Conservation (phyloP, 2,797 vertebrate species). For the Pangasius mekongensis region DNA sequence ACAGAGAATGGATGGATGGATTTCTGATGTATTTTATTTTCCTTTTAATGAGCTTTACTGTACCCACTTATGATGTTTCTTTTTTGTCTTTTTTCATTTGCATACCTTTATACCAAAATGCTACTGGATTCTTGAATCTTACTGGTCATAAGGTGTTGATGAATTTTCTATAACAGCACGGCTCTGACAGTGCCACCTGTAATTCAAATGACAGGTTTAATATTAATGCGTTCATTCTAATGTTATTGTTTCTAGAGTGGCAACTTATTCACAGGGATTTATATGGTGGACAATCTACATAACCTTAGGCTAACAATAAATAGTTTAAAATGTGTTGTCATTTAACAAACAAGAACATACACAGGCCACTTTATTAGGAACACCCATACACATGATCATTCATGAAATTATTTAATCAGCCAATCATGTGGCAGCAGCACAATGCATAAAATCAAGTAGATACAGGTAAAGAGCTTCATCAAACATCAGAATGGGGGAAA, state of each 20-base stretch:
- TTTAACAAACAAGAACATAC: neutral
- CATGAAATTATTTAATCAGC: neutral
- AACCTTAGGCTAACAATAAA: neutral
- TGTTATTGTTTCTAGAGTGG: neutral
- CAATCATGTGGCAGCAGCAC: neutral
- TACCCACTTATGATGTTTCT: neutral
- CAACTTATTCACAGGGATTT: neutral
- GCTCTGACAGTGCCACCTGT: neutral
- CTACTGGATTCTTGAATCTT: neutral
- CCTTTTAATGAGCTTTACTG: neutral
- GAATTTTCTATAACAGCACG: neutral
- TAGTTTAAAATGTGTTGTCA: neutral
- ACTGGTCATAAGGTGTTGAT: neutral
- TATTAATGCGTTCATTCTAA: neutral
- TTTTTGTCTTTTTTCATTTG: neutral
- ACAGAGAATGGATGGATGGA: no score
- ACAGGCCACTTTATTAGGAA: neutral
- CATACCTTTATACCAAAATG: neutral
- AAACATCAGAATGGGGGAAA: neutral
- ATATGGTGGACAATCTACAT: neutral
- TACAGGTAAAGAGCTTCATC: neutral
- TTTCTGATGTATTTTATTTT: neutral
- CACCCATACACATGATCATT: no score
- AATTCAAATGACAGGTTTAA: neutral
- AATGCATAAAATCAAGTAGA: neutral